These are phyloP conservation scores for Gasterosteus nipponicus DNA, from an alignment of 2,113 vertebrate genomes.

Conservation along the genomic window DNA sequence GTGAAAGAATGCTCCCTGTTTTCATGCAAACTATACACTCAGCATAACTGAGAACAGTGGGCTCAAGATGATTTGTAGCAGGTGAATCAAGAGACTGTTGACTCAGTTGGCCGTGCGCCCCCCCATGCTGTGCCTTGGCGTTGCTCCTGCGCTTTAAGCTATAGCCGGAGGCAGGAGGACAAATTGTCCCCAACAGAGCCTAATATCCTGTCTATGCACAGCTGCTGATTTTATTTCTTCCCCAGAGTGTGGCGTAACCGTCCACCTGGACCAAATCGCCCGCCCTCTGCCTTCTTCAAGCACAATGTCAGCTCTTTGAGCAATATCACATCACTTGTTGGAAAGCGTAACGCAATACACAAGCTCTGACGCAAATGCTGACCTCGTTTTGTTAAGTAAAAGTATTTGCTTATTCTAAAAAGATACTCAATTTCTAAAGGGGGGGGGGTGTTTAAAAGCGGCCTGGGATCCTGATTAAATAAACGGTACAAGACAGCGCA, in stretches of 20 bases:
- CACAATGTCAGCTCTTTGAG: neutral
- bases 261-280: conserved; percentile 9
- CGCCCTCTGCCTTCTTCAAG: conserved; percentile 3
- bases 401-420: neutral
- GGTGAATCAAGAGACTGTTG: conserved; percentile 56
- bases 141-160: conserved; percentile 49
- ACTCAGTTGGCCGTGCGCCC: conserved; percentile 53
- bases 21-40: neutral
- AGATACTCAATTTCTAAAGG: conserved; percentile 3
- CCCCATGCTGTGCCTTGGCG: conserved; percentile 66
- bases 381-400: neutral
- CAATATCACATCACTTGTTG: conserved; percentile 14
- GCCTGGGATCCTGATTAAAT: conserved; percentile 38
- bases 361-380: conserved; percentile 3
- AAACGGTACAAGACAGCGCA: conserved; percentile 11
- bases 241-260: neutral
- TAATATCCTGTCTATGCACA: conserved; percentile 5
- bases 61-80: conserved; percentile 17
- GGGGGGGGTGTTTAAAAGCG: neutral
- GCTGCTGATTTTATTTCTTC: neutral
- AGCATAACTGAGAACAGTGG: neutral
- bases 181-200: conserved; percentile 52
- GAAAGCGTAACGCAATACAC: neutral
- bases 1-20: neutral
- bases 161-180: conserved; percentile 49